Evolutionary conservation across 2,113 vertebrate species (phyloP).

Genomic region (Rhynchomys soricoides): DNA sequence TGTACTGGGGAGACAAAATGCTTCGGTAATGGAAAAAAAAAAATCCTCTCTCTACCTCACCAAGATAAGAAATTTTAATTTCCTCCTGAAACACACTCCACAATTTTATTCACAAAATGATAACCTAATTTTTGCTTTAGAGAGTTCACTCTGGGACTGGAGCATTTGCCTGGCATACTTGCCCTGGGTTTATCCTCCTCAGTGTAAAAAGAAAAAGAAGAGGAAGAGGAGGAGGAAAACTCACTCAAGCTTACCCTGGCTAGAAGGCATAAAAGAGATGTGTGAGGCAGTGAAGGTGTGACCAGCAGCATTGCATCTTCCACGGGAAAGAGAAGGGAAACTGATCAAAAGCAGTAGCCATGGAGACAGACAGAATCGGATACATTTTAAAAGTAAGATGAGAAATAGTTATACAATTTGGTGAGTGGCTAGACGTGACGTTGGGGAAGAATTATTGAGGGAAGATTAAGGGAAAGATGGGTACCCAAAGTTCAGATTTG

Average conservation of each 20-base stretch:
- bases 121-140: not conserved
- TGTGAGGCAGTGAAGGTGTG: not conserved
- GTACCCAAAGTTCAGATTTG: not conserved
- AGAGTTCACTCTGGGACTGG: not conserved
- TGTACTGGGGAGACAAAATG: not conserved
- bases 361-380: not conserved
- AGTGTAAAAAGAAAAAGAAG: too few species aligned
- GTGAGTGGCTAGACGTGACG: not conserved
- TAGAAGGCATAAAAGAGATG: not conserved
- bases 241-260: not conserved
- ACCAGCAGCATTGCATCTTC: fast-evolving
- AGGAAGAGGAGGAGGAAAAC: not conserved
- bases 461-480: not conserved
- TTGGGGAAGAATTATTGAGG: not conserved
- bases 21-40: not conserved
- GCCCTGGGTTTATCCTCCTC: not conserved
- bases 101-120: not conserved
- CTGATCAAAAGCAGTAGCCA: not conserved
- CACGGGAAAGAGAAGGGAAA: not conserved
- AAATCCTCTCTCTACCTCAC: not conserved
- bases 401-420: not conserved
- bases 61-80: not conserved
- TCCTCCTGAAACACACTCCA: not conserved
- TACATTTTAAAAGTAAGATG: too few species aligned
- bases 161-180: not conserved